A percentile compares a stretch with the other conserved stretches of the same genome.
Conservation (phyloP, 2,797 vertebrate genomes). For the Chiloscyllium punctatum region DNA sequence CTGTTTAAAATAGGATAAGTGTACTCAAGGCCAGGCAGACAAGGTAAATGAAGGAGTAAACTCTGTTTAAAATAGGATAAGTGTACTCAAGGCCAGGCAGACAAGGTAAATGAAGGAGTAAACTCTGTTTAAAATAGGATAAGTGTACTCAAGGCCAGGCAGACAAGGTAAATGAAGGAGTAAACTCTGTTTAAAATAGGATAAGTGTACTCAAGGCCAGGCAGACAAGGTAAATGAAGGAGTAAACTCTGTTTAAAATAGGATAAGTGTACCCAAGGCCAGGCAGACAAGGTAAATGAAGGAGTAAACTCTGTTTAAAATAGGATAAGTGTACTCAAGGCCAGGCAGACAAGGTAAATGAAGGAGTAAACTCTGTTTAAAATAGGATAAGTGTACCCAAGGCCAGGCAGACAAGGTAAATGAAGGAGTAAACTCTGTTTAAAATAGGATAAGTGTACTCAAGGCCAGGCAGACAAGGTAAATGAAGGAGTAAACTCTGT, state of each 20-base stretch:
- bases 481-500: conserved; percentile 2
- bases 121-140: neutral
- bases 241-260: neutral
- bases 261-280: neutral
- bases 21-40: neutral
- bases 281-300: neutral
- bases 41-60: neutral
- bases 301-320: neutral
- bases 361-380: neutral
- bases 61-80: neutral
- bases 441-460: neutral
- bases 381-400: neutral
- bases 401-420: neutral
- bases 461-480: neutral
- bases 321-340: neutral
- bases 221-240: neutral
- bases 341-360: neutral
- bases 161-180: conserved; percentile 25
- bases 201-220: neutral
- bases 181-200: neutral
- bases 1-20: neutral
- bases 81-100: neutral
- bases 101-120: conserved; percentile 13
- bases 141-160: neutral
- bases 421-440: neutral